These are phyloP conservation scores for Stichodactyla helianthus DNA, from an alignment of 64 coral and sea anemone species.

Conservation along the genomic window DNA sequence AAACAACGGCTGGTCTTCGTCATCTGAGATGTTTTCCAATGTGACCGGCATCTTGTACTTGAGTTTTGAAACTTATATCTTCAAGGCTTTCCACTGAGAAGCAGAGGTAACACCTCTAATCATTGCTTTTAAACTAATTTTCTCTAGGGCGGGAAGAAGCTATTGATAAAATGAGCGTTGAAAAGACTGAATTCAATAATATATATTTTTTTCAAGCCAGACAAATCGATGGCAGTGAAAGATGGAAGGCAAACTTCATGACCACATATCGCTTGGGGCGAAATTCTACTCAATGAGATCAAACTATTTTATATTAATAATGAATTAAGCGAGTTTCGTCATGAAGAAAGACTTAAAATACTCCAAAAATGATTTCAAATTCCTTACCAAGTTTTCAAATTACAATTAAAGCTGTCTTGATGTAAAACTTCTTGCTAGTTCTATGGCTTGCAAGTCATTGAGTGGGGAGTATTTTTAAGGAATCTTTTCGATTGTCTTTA, in stretches of 20 bases:
- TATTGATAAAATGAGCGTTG: not conserved
- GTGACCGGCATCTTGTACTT: not conserved
- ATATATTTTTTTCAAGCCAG: not conserved
- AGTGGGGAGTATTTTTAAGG: not conserved
- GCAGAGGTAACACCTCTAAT: not conserved
- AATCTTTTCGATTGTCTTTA: not conserved
- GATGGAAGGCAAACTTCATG: not conserved
- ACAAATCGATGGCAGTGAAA: not conserved
- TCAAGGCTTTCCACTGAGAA: not conserved
- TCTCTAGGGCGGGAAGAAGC: not conserved
- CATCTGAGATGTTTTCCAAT: slow-evolving; percentile 32
- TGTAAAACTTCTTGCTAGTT: not conserved
- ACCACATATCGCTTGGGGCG: slow-evolving; percentile 4
- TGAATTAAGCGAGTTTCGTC: not conserved
- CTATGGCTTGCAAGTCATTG: not conserved
- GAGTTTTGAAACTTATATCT: too few relatives aligned
- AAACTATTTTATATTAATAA: not conserved
- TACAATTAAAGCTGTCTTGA: not conserved
- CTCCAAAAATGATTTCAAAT: not conserved
- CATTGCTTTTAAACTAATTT: not conserved
- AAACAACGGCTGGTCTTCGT: slow-evolving; percentile 75
- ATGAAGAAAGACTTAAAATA: not conserved
- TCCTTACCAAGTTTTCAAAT: not conserved
- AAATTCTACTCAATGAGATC: not conserved
- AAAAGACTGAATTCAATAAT: not conserved